Evolutionary conservation across 1,140 invertebrate species (phyloP).

Genomic region (Cydia fagiglandana): DNA sequence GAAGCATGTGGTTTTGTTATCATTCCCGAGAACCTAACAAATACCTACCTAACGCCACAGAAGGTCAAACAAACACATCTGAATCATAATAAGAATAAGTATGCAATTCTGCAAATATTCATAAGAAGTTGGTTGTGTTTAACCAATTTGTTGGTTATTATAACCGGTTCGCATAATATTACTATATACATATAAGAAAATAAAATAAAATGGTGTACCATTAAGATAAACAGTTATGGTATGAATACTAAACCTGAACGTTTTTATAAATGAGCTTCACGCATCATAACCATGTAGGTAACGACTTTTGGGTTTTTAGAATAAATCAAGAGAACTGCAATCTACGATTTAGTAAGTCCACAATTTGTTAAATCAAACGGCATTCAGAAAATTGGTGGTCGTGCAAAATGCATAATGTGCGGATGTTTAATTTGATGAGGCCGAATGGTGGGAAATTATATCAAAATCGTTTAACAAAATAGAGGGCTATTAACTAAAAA

Average conservation of each 20-base stretch:
- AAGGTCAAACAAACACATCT: constrained; percentile 7
- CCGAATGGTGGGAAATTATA: constrained; percentile 63
- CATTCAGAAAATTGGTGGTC: constrained; percentile 57
- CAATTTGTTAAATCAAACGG: constrained; percentile 68
- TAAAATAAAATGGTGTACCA: neutral
- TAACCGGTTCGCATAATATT: neutral
- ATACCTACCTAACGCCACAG: neutral
- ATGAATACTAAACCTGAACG: neutral
- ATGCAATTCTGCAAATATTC: neutral
- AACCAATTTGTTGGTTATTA: too few species aligned
- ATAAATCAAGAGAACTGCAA: constrained; percentile 52
- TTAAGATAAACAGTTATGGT: neutral
- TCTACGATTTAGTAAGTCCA: constrained; percentile 45
- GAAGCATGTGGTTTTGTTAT: neutral
- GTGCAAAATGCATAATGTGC: constrained; percentile 70
- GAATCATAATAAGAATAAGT: neutral
- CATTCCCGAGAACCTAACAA: neutral
- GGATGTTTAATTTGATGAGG: constrained; percentile 70
- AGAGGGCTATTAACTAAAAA: constrained; percentile 47
- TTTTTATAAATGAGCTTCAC: constrained; percentile 1
- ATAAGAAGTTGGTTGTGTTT: neutral
- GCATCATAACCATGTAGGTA: neutral
- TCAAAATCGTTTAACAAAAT: constrained; percentile 70
- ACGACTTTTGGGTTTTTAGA: constrained; percentile 38
- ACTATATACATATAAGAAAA: neutral